Evolutionary conservation across 2,888 invertebrate genomes (phyloP).

Genomic region (Xanthostigma xanthostigma): DNA sequence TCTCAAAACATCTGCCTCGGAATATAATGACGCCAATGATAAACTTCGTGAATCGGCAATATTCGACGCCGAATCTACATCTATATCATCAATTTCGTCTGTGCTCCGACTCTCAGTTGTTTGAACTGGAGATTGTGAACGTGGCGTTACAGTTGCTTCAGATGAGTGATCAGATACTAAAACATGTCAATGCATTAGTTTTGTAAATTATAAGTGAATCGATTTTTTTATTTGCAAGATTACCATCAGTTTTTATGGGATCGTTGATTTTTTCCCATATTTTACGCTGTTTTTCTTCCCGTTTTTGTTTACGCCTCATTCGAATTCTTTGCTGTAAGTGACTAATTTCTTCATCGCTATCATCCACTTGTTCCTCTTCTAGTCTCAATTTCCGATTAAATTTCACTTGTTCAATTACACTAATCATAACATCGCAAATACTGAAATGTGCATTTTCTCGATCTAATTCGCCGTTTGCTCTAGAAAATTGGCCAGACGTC

Average conservation of each 20-base stretch:
- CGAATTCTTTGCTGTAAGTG: slow-evolving; percentile 46
- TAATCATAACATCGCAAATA: slow-evolving; percentile 69
- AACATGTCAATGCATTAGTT: too few species aligned
- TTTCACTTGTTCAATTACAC: slow-evolving; percentile 62
- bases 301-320: slow-evolving; percentile 36
- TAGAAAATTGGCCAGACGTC: slow-evolving; percentile 52
- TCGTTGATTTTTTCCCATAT: too few species aligned
- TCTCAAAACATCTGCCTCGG: slow-evolving; percentile 34
- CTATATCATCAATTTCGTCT: slow-evolving; percentile 35
- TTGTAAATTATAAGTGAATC: slow-evolving; percentile 17
- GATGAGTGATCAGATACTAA: slow-evolving; percentile 20
- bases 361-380: slow-evolving; percentile 34
- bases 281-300: slow-evolving; percentile 24
- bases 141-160: slow-evolving; percentile 35
- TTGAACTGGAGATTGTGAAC: slow-evolving; percentile 32
- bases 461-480: slow-evolving; percentile 60
- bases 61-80: slow-evolving; percentile 32
- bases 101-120: slow-evolving; percentile 32
- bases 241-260: too few species aligned
- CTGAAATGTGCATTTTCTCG: slow-evolving; percentile 77
- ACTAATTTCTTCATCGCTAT: slow-evolving; percentile 51
- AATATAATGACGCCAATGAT: slow-evolving; percentile 48
- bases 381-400: slow-evolving; percentile 36
- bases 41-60: slow-evolving; percentile 31
- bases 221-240: slow-evolving; percentile 13